Base-by-base conservation (phyloP, 2,888 invertebrate species). In the Parnassius apollo region DNA sequence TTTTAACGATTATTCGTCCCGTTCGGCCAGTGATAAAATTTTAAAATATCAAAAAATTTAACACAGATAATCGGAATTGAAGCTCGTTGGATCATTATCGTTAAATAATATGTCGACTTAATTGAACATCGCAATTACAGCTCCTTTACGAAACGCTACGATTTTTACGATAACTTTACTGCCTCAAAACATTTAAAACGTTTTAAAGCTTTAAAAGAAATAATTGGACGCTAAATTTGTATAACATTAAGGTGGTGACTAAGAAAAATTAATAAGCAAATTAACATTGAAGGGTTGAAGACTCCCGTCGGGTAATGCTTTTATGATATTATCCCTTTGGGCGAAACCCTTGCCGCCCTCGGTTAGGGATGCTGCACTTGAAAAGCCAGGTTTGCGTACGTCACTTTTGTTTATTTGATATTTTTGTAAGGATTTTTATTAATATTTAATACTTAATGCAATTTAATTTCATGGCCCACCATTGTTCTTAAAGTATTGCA, bases 251-350 rank as follows among this genome's bases (percentile, higher is more conserved):
- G 70, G 71, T 74, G 76, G 69, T 74, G 70, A 67, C 69, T 61
- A 60, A 80, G 88, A 88, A 85, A 86, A 85, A 89, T 88, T 86
- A 86, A 81, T 76, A 78, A 81, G 79, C 82, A 83, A 89, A 90
- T 88, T 88, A 86, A 81, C 81, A 76, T 80, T 85, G 88, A 88
- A 84, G 75, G 83, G 83, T 78, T 83, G 80, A 85, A 83, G 78
- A 80, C 74, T 69, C 72, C 68, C 71, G 68, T 71, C 65, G 78
- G 76, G 80, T 73, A 75, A 83, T 78, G 80, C 84, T 80, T 86
- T 89, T 85, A 86, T 82, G 82, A 85, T 84, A 86, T 84, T 79
- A 85, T 75, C 78, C 81, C 81, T 75, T 64, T 66, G 80, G 78
- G 77, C 66, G 52, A 64, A 71, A 76, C 78, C 83, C 78, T 76